Evolutionary conservation across 2,113 vertebrate genomes (phyloP).

Genomic region (Spea multiplicata): DNA sequence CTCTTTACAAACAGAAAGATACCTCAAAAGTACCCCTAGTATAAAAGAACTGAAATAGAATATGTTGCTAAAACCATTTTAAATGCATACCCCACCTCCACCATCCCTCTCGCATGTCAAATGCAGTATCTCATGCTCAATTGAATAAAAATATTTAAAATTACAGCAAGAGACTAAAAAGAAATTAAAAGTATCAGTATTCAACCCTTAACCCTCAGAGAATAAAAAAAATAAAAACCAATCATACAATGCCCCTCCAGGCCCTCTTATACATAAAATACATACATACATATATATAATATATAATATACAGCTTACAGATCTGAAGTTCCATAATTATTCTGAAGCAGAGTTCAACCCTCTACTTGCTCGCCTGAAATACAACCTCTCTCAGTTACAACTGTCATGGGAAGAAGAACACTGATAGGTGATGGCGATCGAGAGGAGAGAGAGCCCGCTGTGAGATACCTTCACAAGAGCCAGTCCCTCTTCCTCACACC

Average conservation of each 20-base stretch:
- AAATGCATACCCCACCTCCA: background rate
- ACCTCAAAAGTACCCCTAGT: background rate
- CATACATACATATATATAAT: constrained; percentile 63
- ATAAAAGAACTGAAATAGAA: background rate
- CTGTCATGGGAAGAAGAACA: background rate
- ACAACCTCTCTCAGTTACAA: background rate
- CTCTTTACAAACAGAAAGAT: background rate
- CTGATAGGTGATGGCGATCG: background rate
- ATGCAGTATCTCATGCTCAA: constrained; percentile 8
- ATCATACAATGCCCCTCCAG: constrained; percentile 51
- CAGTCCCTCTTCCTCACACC: background rate
- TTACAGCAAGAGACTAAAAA: constrained; percentile 5
- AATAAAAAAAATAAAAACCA: constrained; percentile 55
- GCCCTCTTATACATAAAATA: constrained; percentile 66
- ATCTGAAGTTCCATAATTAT: constrained; percentile 63
- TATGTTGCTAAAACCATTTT: background rate
- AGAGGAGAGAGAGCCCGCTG: background rate
- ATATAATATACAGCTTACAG: constrained; percentile 67
- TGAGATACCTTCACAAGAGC: no score
- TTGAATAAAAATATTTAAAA: constrained; percentile 27
- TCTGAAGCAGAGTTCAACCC: constrained; percentile 55
- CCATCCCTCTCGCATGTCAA: background rate
- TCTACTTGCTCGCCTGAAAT: constrained; percentile 13
- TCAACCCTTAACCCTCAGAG: constrained; percentile 53
- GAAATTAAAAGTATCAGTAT: constrained; percentile 36